These are phyloP conservation scores for Tiliacea aurago DNA, from an alignment of 2,888 invertebrate genomes.

Conservation along the genomic window DNA sequence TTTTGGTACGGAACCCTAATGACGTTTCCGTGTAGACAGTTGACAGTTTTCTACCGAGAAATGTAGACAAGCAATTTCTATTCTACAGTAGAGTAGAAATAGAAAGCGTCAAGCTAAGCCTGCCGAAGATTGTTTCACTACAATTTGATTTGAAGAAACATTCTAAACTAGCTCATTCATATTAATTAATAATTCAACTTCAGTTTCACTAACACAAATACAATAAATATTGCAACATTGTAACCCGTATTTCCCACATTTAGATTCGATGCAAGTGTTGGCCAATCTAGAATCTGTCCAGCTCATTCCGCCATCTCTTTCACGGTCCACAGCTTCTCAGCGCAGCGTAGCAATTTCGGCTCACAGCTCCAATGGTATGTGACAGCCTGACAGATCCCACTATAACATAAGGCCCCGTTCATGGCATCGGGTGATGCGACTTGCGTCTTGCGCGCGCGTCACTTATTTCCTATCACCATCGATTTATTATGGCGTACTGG, in stretches of 20 bases:
- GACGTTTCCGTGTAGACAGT: too few species aligned
- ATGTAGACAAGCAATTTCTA: too few species aligned
- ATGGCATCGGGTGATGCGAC: not conserved
- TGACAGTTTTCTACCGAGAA: too few species aligned
- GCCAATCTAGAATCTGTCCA: conserved; percentile 7
- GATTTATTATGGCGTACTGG: not conserved
- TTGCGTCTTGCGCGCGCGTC: not conserved
- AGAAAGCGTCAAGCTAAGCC: too few species aligned
- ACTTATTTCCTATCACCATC: not conserved
- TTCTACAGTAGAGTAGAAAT: too few species aligned
- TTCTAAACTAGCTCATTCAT: not conserved
- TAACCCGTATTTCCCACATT: not conserved
- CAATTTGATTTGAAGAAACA: not conserved
- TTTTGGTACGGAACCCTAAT: too few species aligned
- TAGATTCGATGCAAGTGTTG: not conserved
- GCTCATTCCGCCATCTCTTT: conserved; percentile 14
- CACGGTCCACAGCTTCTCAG: conserved; percentile 5
- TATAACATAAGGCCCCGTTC: too few species aligned
- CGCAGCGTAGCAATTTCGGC: conserved; percentile 8
- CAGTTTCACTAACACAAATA: not conserved
- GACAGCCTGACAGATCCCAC: conserved; percentile 23
- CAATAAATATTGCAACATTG: not conserved
- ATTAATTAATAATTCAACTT: not conserved
- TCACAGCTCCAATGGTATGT: conserved; percentile 24
- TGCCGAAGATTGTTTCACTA: too few species aligned